Percentiles rank a stretch among this genome's conserved stretches.
Conservation (phyloP, 2,888 invertebrate genomes). For the Coelogynopora nodosa region DNA sequence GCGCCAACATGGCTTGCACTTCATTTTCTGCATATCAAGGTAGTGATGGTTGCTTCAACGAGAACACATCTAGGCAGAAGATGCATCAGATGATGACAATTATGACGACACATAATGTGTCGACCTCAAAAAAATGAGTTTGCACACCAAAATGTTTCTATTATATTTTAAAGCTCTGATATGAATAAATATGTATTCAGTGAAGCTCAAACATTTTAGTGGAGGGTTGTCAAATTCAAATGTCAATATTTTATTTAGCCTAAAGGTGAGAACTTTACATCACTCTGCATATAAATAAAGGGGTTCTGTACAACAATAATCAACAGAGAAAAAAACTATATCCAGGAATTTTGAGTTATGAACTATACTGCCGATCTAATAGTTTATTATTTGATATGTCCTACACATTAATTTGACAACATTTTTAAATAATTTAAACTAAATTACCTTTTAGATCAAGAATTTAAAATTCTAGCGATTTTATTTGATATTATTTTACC, state of each 20-base stretch:
- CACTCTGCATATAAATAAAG: conserved; percentile 1
- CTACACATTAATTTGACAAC: no score
- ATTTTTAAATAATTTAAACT: no score
- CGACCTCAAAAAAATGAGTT: not conserved
- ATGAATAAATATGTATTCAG: conserved; percentile 28
- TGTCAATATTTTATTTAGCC: conserved; percentile 19
- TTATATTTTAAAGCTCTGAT: conserved; percentile 24
- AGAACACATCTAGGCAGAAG: not conserved
- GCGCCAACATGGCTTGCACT: no score
- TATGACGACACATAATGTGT: not conserved
- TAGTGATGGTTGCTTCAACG: no score
- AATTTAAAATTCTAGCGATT: no score
- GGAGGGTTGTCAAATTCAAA: conserved; percentile 9
- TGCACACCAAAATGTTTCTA: conserved; percentile 7
- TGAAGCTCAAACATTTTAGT: conserved; percentile 10
- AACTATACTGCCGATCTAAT: no score
- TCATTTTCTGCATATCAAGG: no score
- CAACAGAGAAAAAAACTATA: conserved; percentile 2
- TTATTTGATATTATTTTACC: no score
- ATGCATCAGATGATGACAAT: conserved; percentile 8
- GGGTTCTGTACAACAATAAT: not conserved
- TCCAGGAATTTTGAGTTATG: conserved; percentile 14
- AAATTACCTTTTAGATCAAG: no score
- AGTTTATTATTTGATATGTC: no score
- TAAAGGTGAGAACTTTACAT: conserved; percentile 15